Percentiles rank a stretch among this genome's conserved stretches.
phyloP scores from a whole-genome alignment of 2,113 vertebrate genomes.

The Coregonus clupeaformis region DNA sequence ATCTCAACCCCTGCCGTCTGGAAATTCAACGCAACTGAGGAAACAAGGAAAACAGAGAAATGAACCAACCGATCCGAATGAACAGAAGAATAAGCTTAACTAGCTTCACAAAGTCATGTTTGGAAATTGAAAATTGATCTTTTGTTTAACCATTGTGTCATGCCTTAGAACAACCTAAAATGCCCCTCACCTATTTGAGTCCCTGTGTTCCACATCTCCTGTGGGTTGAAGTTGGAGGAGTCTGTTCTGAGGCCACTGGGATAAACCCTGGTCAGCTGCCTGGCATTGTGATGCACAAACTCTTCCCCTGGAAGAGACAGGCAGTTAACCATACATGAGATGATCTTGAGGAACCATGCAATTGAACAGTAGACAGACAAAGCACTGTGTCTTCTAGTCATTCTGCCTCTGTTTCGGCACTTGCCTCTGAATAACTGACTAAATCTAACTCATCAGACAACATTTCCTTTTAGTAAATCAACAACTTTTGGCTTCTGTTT shows the following conservation, averaged over 20 bases:
- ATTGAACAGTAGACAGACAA: background rate
- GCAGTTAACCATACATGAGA: background rate
- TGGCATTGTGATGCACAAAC: constrained; percentile 88
- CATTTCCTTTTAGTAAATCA: too few species aligned
- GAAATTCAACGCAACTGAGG: constrained; percentile 91
- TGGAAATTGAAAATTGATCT: too few species aligned
- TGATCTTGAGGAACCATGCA: background rate
- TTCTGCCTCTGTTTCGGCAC: too few species aligned
- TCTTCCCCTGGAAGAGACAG: constrained; percentile 67
- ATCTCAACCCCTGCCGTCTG: constrained; percentile 91
- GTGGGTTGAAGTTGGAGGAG: constrained; percentile 93
- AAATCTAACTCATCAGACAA: too few species aligned
- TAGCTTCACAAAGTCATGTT: too few species aligned
- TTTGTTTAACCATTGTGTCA: too few species aligned
- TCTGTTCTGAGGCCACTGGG: constrained; percentile 89
- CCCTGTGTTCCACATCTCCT: constrained; percentile 93
- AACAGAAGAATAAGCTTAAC: too few species aligned
- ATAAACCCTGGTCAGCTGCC: constrained; percentile 88
- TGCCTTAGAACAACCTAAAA: background rate
- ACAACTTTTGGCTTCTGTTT: too few species aligned
- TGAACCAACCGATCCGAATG: too few species aligned
- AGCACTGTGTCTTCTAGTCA: too few species aligned
- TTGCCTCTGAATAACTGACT: too few species aligned
- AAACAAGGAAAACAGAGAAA: constrained; percentile 3
- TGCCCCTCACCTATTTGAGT: constrained; percentile 88